phyloP scores from a whole-genome alignment of 2,888 invertebrate genomes.

The Pyrocoelia pectoralis region DNA sequence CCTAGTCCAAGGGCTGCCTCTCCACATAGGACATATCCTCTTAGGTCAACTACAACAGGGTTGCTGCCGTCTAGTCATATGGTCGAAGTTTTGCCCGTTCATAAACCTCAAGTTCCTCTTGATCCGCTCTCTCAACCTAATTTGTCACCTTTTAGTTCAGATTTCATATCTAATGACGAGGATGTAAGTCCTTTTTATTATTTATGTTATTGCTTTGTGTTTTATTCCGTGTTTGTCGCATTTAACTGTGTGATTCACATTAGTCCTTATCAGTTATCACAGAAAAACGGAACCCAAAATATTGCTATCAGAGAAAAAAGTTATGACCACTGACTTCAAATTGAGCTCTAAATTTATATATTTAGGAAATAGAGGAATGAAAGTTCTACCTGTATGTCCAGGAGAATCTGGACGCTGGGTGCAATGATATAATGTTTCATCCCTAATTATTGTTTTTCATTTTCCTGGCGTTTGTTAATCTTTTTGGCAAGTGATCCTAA shows the following conservation, averaged over 20 bases:
- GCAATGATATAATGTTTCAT: too few species aligned
- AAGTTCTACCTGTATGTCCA: too few species aligned
- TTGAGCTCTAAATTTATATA: too few species aligned
- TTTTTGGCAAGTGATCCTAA: too few species aligned
- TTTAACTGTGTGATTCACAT: background rate
- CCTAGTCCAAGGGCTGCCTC: constrained; percentile 80
- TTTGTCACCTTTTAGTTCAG: constrained; percentile 46
- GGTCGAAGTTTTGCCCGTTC: constrained; percentile 30
- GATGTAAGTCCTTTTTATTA: constrained; percentile 42
- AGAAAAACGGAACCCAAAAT: too few species aligned
- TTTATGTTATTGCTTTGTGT: background rate
- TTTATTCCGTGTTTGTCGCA: background rate
- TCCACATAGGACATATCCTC: constrained; percentile 61
- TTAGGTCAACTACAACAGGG: constrained; percentile 56
- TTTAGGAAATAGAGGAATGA: too few species aligned
- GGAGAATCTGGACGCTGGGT: too few species aligned
- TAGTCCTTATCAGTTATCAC: too few species aligned
- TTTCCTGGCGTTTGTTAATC: too few species aligned
- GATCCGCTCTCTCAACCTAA: constrained; percentile 54
- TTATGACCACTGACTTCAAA: too few species aligned
- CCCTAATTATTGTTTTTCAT: too few species aligned
- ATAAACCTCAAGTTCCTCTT: constrained; percentile 49
- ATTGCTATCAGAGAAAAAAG: too few species aligned
- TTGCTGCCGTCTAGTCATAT: constrained; percentile 53
- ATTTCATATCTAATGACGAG: constrained; percentile 48